Evolutionary conservation across 2,113 vertebrate species (phyloP).

Genomic region (Dermatemys mawii): DNA sequence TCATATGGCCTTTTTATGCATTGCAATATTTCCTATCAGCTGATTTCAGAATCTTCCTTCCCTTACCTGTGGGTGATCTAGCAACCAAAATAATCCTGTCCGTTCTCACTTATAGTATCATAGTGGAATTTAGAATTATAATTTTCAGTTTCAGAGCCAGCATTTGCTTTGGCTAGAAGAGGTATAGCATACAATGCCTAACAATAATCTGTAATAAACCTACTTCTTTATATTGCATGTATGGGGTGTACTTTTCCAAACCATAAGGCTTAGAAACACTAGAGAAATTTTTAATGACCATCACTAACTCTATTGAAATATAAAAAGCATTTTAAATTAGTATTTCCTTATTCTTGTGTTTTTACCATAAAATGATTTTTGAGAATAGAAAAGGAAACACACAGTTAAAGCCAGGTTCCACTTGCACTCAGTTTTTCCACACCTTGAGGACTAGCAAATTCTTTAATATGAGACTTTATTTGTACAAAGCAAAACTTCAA

Average conservation of each 20-base stretch:
- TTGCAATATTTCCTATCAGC: conserved; percentile 37
- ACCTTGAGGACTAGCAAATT: conserved; percentile 85
- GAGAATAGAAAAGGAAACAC: conserved; percentile 50
- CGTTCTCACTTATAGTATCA: background rate
- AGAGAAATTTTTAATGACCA: conserved; percentile 14
- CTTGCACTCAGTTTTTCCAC: conserved; percentile 74
- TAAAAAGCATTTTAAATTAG: background rate
- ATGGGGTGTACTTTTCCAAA: conserved; percentile 23
- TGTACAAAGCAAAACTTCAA: conserved; percentile 88
- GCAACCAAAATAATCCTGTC: background rate
- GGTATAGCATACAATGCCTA: background rate
- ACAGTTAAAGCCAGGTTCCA: conserved; percentile 76
- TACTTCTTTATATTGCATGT: background rate
- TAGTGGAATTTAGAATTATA: background rate
- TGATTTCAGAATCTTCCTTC: conserved; percentile 32
- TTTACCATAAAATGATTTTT: background rate
- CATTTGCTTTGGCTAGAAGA: conserved; percentile 45
- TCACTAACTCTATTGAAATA: background rate
- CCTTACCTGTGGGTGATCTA: background rate
- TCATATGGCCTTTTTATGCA: background rate
- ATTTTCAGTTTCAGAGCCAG: background rate
- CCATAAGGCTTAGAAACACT: conserved; percentile 2
- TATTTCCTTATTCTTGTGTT: conserved; percentile 22
- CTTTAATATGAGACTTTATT: conserved; percentile 86
- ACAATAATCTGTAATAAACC: background rate